Evolutionary conservation across 2,797 vertebrate species (phyloP).

Genomic region (Pterois miles): DNA sequence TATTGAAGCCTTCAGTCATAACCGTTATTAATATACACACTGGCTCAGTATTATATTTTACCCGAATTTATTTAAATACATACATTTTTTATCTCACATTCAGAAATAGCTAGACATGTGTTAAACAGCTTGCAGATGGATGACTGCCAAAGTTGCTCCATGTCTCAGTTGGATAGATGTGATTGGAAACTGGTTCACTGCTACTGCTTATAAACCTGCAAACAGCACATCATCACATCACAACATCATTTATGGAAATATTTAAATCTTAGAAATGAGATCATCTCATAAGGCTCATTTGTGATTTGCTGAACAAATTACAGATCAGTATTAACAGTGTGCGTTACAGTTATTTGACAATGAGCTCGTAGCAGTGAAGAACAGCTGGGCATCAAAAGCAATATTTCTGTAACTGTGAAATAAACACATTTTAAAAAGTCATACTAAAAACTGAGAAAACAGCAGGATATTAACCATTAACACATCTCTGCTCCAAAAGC

Average conservation of each 20-base stretch:
- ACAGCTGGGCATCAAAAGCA: background rate
- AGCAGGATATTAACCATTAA: background rate
- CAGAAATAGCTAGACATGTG: constrained; percentile 46
- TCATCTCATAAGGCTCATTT: background rate
- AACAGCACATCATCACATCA: constrained; percentile 8
- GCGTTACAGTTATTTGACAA: background rate
- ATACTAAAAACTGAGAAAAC: background rate
- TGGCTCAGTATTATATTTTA: constrained; percentile 26
- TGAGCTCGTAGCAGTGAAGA: background rate
- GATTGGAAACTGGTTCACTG: constrained; percentile 55
- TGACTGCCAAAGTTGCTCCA: constrained; percentile 42
- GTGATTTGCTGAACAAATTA: background rate
- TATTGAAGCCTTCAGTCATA: constrained; percentile 43
- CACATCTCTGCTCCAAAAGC: background rate
- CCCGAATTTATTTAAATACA: constrained; percentile 43
- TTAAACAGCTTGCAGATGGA: constrained; percentile 56
- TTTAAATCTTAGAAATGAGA: constrained; percentile 2
- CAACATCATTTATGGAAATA: constrained; percentile 3
- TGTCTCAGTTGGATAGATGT: constrained; percentile 47
- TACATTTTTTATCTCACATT: constrained; percentile 44
- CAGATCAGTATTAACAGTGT: background rate
- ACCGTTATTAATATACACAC: constrained; percentile 36
- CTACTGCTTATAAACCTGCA: constrained; percentile 25
- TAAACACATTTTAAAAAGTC: background rate
- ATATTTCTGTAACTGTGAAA: background rate